phyloP scores from a whole-genome alignment of 2,113 vertebrate species.

The Oreochromis tanganicae region DNA sequence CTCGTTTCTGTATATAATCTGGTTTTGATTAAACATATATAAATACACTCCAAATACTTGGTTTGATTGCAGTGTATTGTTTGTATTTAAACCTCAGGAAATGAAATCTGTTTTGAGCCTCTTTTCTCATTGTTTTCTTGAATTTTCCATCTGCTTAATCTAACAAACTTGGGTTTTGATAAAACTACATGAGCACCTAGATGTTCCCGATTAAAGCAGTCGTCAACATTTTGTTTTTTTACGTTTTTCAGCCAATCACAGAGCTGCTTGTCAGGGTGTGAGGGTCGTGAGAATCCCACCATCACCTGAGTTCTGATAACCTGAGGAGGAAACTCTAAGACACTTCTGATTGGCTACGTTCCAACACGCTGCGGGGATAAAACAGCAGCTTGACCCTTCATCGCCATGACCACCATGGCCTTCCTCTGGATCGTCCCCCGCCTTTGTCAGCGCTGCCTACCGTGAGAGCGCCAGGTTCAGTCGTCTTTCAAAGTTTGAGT shows the following conservation, averaged over 20 bases:
- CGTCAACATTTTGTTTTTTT: neutral
- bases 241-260: neutral
- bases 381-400: neutral
- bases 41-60: neutral
- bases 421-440: slow-evolving; percentile 69
- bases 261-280: neutral
- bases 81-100: neutral
- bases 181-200: neutral
- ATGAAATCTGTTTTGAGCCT: neutral
- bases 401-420: slow-evolving; percentile 50
- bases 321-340: neutral
- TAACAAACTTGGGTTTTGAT: rapidly evolving
- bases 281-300: neutral
- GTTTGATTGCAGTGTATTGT: neutral
- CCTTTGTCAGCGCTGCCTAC: slow-evolving; percentile 55
- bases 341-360: slow-evolving; percentile 5
- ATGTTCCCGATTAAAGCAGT: neutral
- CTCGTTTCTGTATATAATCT: neutral
- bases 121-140: rapidly evolving
- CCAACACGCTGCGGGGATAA: neutral
- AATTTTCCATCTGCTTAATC: neutral
- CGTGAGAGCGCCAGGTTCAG: slow-evolving; percentile 12
- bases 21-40: neutral
- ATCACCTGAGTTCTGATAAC: slow-evolving; percentile 24
- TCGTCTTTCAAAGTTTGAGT: neutral